A percentile compares a stretch with the other conserved stretches of the same genome.
These are phyloP conservation scores for Linepithema humile DNA, from an alignment of 1,140 invertebrate species.

Conservation along the genomic window DNA sequence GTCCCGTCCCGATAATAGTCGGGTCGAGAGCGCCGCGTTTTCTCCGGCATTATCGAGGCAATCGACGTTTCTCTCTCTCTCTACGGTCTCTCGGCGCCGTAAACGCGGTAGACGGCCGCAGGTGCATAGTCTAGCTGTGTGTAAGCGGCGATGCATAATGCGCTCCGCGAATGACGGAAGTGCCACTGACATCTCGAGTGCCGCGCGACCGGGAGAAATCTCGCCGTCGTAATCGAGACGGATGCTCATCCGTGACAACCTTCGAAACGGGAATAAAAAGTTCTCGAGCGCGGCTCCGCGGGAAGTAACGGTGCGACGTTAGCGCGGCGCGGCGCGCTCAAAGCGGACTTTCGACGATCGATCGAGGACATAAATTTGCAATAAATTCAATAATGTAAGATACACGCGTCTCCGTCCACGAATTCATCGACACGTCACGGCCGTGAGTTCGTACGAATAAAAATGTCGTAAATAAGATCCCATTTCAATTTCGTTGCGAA, in stretches of 20 bases:
- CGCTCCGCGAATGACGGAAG: slow-evolving; percentile 31
- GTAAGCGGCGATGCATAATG: slow-evolving; percentile 46
- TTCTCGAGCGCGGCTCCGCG: background rate
- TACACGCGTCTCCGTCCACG: background rate
- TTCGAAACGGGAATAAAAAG: slow-evolving; percentile 9
- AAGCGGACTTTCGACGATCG: background rate
- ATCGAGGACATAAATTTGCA: background rate
- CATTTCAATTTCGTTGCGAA: background rate
- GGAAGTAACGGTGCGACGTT: background rate
- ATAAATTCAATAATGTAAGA: background rate
- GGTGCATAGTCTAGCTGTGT: slow-evolving; percentile 5
- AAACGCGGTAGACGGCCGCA: slow-evolving; percentile 33
- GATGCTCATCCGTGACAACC: background rate
- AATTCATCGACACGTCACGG: background rate
- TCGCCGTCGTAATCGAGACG: slow-evolving; percentile 28
- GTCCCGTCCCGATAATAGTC: slow-evolving; percentile 36
- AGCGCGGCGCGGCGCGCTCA: background rate
- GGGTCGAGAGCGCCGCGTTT: slow-evolving; percentile 21
- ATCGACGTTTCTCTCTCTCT: slow-evolving; percentile 59
- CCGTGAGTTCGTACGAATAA: background rate
- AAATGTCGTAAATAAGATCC: background rate
- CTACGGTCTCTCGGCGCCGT: slow-evolving; percentile 19
- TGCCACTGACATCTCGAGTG: slow-evolving; percentile 46
- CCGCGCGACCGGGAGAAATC: slow-evolving; percentile 43
- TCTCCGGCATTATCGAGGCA: slow-evolving; percentile 56